These are phyloP conservation scores for Epinephelus cyanopodus DNA, from an alignment of 2,113 vertebrate species.

Conservation along the genomic window DNA sequence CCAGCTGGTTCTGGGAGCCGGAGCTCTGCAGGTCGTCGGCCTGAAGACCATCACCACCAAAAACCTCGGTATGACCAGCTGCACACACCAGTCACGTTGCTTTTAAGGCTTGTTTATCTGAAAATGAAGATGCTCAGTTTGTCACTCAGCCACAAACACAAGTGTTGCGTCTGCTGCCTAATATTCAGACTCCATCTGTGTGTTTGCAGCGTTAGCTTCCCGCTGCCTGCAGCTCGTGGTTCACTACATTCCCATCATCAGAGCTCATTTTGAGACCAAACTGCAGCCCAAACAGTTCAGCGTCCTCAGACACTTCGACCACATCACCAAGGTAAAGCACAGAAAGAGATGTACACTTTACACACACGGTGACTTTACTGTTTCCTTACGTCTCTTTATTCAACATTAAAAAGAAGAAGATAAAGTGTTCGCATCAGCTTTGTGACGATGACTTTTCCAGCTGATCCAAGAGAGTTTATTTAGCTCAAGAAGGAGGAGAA, in stretches of 20 bases:
- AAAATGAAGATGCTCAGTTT: too few relatives aligned
- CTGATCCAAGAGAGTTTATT: too few relatives aligned
- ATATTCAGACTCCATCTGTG: neutral
- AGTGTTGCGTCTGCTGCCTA: neutral
- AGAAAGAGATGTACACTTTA: neutral
- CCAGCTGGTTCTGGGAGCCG: conserved; percentile 97
- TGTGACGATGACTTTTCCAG: too few relatives aligned
- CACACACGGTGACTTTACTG: neutral
- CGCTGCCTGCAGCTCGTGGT: conserved; percentile 98
- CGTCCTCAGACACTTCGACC: conserved; percentile 96
- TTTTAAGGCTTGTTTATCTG: too few relatives aligned
- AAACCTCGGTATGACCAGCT: conserved; percentile 90
- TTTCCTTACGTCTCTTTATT: too few relatives aligned
- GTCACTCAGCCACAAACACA: neutral
- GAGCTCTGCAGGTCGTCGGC: conserved; percentile 96
- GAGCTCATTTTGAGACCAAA: conserved; percentile 94
- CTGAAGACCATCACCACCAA: conserved; percentile 99
- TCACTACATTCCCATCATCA: conserved; percentile 96
- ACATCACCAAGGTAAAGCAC: conserved; percentile 94
- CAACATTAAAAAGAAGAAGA: too few relatives aligned
- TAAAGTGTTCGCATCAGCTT: too few relatives aligned
- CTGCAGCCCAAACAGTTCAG: conserved; percentile 95
- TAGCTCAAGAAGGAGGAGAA: too few relatives aligned
- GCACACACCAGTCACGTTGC: neutral
- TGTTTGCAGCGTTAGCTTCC: conserved; percentile 90